Evolutionary conservation across 2,888 invertebrate species (phyloP), one percentile per base, ranked within the genome.

Genomic region (Tholera decimalis): DNA sequence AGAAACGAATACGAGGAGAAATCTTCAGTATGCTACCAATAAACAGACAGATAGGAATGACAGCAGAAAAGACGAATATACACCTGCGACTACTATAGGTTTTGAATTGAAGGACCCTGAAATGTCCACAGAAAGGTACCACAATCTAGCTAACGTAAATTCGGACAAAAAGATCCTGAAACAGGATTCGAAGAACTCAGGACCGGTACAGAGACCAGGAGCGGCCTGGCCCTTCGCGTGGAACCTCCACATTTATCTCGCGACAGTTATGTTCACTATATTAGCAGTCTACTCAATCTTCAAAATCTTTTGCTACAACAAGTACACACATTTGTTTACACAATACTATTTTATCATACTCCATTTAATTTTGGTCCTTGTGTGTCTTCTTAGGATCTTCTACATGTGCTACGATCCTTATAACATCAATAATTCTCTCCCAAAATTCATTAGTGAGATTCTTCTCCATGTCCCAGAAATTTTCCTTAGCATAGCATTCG

Each of bases 321-420:
- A 98, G 85, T 97, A 98, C 82, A 98, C 98, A 7, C 98, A 98
- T 91, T 96, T 99, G 69, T 97, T 99, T 83, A 97, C 98, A 2
- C 98, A 98, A 87, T 98, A 98, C 65, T 99, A 98, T 89, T 99
- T 98, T 90, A 96, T 99, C 28, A 97, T 98, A 39, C 96, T 99
- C 24, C 98, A 98, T 92, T 92, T 98, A 53, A 97, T 98, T 79
- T 92, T 99, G 60, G 98, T 98, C 11, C 96, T 97, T 13, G 97
- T 98, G 46, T 98, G 99, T 87, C 96, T 97, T 20, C 95, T 98
- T 86, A 96, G 98, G 54, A 98, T 98, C 82, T 97, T 98, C 83
- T 98, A 98, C 88, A 96, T 99, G 81, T 98, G 98, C 82, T 98
- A 98, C 88, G 99, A 99, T 92, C 98, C 98, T 0, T 99, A 99